Evolutionary conservation across 2,888 invertebrate genomes (phyloP).

Genomic region (Trachelus tabidus): DNA sequence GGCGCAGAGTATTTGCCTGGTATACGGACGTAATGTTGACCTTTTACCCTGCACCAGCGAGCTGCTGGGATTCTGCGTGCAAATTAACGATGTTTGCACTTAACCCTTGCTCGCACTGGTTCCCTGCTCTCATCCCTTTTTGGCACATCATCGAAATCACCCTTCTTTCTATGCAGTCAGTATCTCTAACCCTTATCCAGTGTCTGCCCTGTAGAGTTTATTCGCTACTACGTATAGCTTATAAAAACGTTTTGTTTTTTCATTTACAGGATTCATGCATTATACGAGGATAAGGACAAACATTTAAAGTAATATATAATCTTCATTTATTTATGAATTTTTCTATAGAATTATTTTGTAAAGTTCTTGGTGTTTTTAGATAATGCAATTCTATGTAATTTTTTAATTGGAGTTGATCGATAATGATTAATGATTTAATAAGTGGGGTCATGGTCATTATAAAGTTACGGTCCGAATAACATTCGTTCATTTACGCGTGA

Average conservation of each 20-base stretch:
- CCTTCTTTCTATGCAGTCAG: not conserved
- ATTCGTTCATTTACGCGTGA: not conserved
- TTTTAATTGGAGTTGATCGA: not conserved
- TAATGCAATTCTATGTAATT: not conserved
- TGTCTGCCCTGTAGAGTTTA: not conserved
- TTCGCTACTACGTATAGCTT: not conserved
- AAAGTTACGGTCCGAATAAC: not conserved
- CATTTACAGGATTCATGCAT: not conserved
- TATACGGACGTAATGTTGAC: conserved; percentile 59
- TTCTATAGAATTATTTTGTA: not conserved
- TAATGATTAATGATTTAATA: not conserved
- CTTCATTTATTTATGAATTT: not conserved
- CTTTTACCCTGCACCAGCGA: conserved; percentile 55
- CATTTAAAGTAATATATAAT: not conserved
- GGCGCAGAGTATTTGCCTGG: conserved; percentile 60
- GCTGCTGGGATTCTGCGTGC: conserved; percentile 45
- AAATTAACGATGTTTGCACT: conserved; percentile 64
- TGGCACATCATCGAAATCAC: not conserved
- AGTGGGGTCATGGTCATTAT: not conserved
- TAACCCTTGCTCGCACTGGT: conserved; percentile 50
- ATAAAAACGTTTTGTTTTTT: not conserved
- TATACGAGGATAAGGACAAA: not conserved
- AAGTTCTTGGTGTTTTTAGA: not conserved
- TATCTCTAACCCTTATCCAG: not conserved
- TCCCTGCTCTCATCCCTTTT: conserved; percentile 2